These are phyloP conservation scores for Trissonchulus sp. DNA, from an alignment of 2,888 invertebrate species.

Conservation along the genomic window DNA sequence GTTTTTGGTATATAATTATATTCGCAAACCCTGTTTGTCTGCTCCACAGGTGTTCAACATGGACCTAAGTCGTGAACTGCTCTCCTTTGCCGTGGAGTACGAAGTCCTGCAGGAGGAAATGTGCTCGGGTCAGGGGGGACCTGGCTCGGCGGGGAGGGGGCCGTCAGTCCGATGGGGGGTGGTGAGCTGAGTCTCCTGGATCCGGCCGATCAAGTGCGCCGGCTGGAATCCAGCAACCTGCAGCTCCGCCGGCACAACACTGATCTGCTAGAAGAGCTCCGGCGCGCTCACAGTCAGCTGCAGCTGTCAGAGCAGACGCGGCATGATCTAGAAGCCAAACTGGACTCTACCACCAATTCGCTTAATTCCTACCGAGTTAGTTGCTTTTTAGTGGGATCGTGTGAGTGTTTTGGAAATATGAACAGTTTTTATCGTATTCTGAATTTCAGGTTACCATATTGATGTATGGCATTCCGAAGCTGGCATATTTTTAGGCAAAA, in stretches of 20 bases:
- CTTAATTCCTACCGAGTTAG: conserved; percentile 22
- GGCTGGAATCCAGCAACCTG: neutral
- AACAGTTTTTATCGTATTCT: too few species aligned
- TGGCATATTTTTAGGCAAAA: too few species aligned
- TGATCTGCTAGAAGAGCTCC: conserved; percentile 53
- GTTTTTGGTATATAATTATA: too few species aligned
- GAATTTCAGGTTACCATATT: too few species aligned
- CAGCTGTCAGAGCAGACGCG: neutral
- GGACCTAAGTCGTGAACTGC: conserved; percentile 67
- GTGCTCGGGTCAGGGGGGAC: conserved; percentile 58
- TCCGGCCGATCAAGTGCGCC: neutral
- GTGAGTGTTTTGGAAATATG: too few species aligned
- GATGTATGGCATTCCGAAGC: too few species aligned
- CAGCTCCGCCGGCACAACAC: conserved; percentile 45
- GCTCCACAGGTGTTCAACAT: conserved; percentile 51
- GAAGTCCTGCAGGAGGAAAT: conserved; percentile 87
- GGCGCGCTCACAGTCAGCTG: conserved; percentile 33
- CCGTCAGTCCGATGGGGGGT: neutral
- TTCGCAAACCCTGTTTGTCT: too few species aligned
- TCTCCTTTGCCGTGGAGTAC: conserved; percentile 89
- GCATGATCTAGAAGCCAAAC: conserved; percentile 2
- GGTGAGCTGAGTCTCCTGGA: neutral
- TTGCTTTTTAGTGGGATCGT: too few species aligned
- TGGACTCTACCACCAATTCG: neutral
- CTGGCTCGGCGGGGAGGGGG: conserved; percentile 43